A percentile compares a stretch with the other conserved stretches of the same genome.
These are phyloP conservation scores for Orientallactaga sibirica DNA, from an alignment of 2,797 vertebrate species.

Conservation along the genomic window DNA sequence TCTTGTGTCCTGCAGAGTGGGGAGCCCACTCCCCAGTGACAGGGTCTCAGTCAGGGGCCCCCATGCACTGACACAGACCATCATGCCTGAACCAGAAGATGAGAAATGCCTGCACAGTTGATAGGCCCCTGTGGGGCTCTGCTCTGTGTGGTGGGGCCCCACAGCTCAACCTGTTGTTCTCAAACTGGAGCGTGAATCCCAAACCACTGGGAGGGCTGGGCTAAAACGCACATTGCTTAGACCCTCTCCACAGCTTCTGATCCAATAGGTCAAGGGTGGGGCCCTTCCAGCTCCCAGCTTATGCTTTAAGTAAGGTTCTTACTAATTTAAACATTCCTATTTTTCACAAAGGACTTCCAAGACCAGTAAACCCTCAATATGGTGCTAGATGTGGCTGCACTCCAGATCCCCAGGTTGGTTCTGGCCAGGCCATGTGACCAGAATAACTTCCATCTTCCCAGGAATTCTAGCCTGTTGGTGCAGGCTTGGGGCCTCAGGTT, in stretches of 20 bases:
- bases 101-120: background rate
- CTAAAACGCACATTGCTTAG: background rate
- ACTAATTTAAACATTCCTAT: background rate
- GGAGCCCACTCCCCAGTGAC: background rate
- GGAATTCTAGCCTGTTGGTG: background rate
- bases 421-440: background rate
- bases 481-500: background rate
- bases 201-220: background rate
- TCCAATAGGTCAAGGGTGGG: background rate
- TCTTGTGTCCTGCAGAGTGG: background rate
- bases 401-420: background rate
- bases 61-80: background rate
- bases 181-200: background rate
- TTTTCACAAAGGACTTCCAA: conserved; percentile 1
- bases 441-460: conserved; percentile 6
- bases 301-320: conserved; percentile 29
- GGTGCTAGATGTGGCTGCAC: background rate
- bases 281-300: conserved; percentile 22
- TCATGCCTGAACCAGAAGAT: background rate
- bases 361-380: background rate
- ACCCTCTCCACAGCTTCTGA: background rate
- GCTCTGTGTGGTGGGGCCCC: background rate
- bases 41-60: background rate
- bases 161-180: background rate
- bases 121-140: background rate